Evolutionary conservation across 2,888 invertebrate species (phyloP).

Genomic region (Holacanthella duospinosa): DNA sequence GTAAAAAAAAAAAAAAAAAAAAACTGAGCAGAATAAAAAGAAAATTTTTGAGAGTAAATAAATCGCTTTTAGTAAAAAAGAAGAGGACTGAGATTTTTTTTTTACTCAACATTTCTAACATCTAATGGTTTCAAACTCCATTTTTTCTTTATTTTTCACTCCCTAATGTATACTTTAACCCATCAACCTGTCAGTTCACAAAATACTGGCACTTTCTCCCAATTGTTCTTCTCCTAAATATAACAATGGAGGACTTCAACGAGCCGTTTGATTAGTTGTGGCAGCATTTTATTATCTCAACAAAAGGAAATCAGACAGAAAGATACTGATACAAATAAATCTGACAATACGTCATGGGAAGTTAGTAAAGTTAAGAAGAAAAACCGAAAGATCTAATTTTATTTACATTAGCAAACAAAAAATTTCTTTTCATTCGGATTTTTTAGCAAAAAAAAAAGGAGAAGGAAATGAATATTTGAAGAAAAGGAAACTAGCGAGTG

Average conservation of each 20-base stretch:
- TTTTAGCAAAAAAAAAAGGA: neutral
- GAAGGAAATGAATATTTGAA: neutral
- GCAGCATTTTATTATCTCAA: neutral
- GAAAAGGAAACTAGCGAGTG: neutral
- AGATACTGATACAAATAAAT: neutral
- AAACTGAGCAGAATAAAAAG: conserved; percentile 2
- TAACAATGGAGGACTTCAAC: conserved; percentile 3
- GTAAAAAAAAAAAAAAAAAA: neutral
- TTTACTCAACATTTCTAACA: neutral
- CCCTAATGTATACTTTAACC: conserved; percentile 13
- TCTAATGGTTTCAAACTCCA: conserved; percentile 4
- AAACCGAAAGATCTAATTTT: neutral
- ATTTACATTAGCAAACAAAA: neutral
- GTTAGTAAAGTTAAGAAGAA: neutral
- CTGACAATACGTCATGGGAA: neutral
- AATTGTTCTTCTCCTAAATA: neutral
- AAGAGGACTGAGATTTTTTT: neutral
- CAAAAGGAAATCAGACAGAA: neutral
- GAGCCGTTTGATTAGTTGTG: conserved; percentile 3
- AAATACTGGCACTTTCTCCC: conserved; percentile 1
- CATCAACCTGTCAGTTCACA: conserved; percentile 14
- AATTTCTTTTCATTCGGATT: neutral
- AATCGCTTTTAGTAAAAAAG: neutral
- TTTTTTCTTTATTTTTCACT: conserved; percentile 3
- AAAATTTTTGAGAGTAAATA: neutral